These are phyloP conservation scores for Struthidea cinerea DNA, from an alignment of 2,113 vertebrate genomes.

Conservation along the genomic window DNA sequence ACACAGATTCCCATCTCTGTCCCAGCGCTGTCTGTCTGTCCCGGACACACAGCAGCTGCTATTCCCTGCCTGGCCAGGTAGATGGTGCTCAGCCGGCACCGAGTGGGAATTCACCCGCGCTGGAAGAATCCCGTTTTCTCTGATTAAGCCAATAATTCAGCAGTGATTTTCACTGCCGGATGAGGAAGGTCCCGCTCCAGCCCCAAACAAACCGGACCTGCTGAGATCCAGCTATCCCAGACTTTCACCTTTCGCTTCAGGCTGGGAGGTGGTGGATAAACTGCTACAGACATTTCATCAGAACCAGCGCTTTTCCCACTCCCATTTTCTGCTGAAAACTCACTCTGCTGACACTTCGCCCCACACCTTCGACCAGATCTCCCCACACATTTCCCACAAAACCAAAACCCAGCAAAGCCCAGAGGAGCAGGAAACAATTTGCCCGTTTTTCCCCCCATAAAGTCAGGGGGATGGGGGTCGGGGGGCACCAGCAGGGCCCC, in stretches of 20 bases:
- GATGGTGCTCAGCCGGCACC: constrained; percentile 54
- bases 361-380: not conserved
- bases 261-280: not conserved
- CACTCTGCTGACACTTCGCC: not conserved
- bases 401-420: not conserved
- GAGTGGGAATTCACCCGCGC: not conserved
- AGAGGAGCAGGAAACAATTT: not conserved
- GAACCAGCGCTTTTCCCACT: not conserved
- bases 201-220: not conserved
- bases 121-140: not conserved
- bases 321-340: not conserved
- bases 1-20: too few species aligned
- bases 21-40: not conserved
- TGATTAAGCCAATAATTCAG: not conserved
- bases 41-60: not conserved
- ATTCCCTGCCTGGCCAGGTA: constrained; percentile 58
- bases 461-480: not conserved
- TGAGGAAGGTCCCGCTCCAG: not conserved
- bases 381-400: not conserved
- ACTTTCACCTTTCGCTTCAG: not conserved
- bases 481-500: not conserved
- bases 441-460: not conserved
- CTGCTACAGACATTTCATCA: not conserved
- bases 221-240: not conserved
- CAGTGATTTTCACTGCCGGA: not conserved